Conservation (phyloP, 2,888 invertebrate species). For the Xestoiulus laeticollis region DNA sequence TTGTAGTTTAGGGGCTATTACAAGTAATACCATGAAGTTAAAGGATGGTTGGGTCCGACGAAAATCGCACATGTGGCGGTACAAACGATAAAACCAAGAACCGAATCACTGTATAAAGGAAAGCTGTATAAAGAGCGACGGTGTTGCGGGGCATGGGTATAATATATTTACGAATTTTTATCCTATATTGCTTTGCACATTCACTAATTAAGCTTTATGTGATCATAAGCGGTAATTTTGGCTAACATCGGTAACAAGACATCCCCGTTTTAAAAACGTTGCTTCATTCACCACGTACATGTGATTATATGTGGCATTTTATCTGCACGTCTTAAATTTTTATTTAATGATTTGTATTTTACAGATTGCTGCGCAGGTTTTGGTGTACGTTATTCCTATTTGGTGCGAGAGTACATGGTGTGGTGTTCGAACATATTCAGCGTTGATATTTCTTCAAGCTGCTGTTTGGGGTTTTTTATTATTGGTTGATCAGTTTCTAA, state of each 20-base stretch:
- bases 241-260: too few relatives aligned
- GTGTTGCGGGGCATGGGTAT: too few relatives aligned
- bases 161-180: too few relatives aligned
- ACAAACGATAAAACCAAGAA: too few relatives aligned
- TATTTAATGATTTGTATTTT: neutral
- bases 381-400: conserved; percentile 19
- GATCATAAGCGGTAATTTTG: too few relatives aligned
- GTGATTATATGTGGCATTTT: neutral
- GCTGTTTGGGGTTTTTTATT: conserved; percentile 44
- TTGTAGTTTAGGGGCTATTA: too few relatives aligned
- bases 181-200: too few relatives aligned
- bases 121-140: too few relatives aligned
- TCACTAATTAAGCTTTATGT: neutral
- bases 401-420: conserved; percentile 25
- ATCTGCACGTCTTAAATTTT: neutral
- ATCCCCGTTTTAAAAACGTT: neutral
- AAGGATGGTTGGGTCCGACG: too few relatives aligned
- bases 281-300: neutral
- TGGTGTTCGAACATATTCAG: conserved; percentile 3
- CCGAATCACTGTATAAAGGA: too few relatives aligned
- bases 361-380: conserved; percentile 13
- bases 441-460: conserved; percentile 47
- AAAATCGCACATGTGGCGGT: too few relatives aligned
- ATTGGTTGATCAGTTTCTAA: conserved; percentile 42
- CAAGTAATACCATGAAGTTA: too few relatives aligned